Percentiles rank a stretch among this genome's conserved stretches.
phyloP scores from a whole-genome alignment of 2,888 invertebrate species.

The Mantis religiosa region DNA sequence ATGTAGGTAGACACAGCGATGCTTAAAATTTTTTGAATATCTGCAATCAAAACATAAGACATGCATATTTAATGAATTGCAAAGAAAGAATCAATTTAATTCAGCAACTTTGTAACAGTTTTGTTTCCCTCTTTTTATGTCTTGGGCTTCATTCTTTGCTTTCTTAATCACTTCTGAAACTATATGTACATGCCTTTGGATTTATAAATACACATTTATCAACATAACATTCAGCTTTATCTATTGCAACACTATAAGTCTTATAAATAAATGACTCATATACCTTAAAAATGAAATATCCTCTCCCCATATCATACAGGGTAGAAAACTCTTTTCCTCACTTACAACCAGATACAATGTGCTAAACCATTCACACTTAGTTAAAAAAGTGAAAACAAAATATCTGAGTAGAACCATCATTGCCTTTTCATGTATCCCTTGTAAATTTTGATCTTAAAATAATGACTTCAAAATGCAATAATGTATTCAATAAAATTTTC shows the following conservation, averaged over 20 bases:
- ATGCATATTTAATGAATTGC: neutral
- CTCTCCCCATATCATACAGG: neutral
- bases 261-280: conserved; percentile 14
- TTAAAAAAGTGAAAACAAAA: neutral
- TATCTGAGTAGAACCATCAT: neutral
- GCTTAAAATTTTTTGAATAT: neutral
- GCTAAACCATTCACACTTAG: neutral
- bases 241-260: conserved; percentile 24
- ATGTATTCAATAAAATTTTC: neutral
- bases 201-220: neutral
- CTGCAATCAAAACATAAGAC: neutral
- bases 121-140: neutral
- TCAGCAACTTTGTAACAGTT: neutral
- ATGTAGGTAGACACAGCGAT: neutral
- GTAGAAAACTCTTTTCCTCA: neutral
- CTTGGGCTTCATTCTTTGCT: neutral
- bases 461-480: neutral
- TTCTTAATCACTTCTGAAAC: neutral
- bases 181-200: neutral
- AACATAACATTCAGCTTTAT: neutral
- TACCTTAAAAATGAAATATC: neutral
- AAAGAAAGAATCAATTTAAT: neutral
- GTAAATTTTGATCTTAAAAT: conserved; percentile 10
- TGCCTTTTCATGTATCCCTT: neutral
- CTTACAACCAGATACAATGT: neutral